These are phyloP conservation scores for Episyrphus balteatus DNA, from an alignment of 1,140 invertebrate genomes.

Conservation along the genomic window DNA sequence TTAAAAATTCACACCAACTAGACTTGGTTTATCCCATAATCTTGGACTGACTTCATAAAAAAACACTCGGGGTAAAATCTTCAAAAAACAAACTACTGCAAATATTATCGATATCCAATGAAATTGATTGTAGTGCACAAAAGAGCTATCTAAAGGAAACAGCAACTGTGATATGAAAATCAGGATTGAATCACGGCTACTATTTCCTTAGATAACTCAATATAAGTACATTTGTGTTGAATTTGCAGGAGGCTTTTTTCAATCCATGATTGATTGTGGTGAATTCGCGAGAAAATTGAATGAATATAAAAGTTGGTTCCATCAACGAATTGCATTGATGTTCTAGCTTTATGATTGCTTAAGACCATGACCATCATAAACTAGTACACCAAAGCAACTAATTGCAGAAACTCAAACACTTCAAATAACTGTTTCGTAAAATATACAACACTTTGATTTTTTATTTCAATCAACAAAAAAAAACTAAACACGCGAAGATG, in stretches of 20 bases:
- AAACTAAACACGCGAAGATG: too few species aligned
- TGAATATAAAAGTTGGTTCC: background rate
- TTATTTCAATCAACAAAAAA: too few species aligned
- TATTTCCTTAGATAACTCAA: conserved; percentile 38
- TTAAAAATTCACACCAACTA: conserved; percentile 36
- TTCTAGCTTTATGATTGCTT: conserved; percentile 50
- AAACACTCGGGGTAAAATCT: too few species aligned
- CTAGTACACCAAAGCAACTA: conserved; percentile 50
- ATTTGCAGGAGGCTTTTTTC: conserved; percentile 27
- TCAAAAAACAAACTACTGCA: background rate
- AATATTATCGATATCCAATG: background rate
- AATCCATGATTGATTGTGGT: background rate
- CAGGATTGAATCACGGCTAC: conserved; percentile 35
- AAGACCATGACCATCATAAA: conserved; percentile 39
- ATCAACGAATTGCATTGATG: conserved; percentile 39
- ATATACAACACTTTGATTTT: too few species aligned
- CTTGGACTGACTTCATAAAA: conserved; percentile 15
- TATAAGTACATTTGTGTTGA: conserved; percentile 21
- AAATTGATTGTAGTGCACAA: conserved; percentile 23
- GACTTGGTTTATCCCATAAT: conserved; percentile 41
- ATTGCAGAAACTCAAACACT: conserved; percentile 6
- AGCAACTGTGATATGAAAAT: conserved; percentile 37
- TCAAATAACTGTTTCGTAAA: too few species aligned
- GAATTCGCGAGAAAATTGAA: too few species aligned
- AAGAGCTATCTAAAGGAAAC: conserved; percentile 39